These are phyloP conservation scores for Peromyscus aztecus DNA, from an alignment of 2,797 vertebrate species.

Conservation along the genomic window DNA sequence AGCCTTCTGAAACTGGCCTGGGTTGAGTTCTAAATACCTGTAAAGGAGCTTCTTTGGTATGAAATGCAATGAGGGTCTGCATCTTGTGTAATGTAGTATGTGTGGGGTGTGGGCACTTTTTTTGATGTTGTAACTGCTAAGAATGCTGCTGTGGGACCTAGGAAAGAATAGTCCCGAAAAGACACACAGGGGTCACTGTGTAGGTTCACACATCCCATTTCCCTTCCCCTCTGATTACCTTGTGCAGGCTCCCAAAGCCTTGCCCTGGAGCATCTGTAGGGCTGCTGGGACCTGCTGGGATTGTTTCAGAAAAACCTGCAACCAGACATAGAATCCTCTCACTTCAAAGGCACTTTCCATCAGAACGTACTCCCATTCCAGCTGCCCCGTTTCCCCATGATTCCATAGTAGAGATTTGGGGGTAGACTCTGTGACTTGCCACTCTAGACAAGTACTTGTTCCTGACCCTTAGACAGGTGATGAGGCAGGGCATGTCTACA, in stretches of 20 bases:
- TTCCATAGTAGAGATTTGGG: not conserved
- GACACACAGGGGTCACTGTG: not conserved
- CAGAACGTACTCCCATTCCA: not conserved
- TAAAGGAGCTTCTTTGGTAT: not conserved
- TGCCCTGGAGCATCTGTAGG: not conserved
- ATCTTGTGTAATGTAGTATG: not conserved
- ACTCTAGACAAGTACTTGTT: not conserved
- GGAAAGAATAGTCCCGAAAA: not conserved
- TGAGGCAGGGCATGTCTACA: not conserved
- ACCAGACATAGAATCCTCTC: not conserved
- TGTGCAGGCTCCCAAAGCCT: rapidly evolving
- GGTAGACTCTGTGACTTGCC: not conserved
- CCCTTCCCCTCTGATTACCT: not conserved
- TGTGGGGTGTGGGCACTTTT: not conserved
- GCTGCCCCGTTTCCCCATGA: not conserved
- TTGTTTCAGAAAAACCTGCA: not conserved
- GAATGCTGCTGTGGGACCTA: not conserved
- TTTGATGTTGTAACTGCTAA: not conserved
- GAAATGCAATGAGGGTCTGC: not conserved
- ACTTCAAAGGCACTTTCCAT: not conserved
- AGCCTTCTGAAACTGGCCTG: not conserved
- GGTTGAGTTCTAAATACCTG: not conserved
- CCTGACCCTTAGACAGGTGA: not conserved
- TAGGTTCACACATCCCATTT: not conserved
- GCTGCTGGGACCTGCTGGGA: not conserved